Evolutionary conservation across 2,888 invertebrate genomes (phyloP), one percentile per base, ranked within the genome.

Genomic region (Ditula angustiorana): DNA sequence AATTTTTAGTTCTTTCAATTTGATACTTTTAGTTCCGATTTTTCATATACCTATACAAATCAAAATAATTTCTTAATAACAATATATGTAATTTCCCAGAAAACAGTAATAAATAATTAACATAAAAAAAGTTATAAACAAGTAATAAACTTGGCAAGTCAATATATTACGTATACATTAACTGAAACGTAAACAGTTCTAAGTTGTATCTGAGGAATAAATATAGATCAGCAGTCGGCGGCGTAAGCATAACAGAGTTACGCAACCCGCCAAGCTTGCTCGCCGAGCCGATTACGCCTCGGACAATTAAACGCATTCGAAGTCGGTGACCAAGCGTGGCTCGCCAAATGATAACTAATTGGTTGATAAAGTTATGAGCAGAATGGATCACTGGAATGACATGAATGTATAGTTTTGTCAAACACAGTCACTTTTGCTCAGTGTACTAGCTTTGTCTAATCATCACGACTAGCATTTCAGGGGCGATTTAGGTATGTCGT

Each of bases 221-320:
- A 64, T 47, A 58, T 63, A 58, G 63, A 63, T 52, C 52, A 53
- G 30, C 21, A 19, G 64, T 52, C 52, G 46, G 30, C 21, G 13
- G 64, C 64, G 64, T 59, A 64, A 64, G 10, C 47, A 59, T 37
- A n/a, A n/a, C n/a, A n/a, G n/a, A 2, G 64, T 64, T 64, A 47
- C 26, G 46, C 47, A 64, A 64, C 53, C 35, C 47, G 11, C 53
- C 57, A 16, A 63, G 57, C 50, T 52, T 63, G 57, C 44, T 44
- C 57, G 60, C 5, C 44, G 41, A 46, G 63, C 44, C 44, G 26
- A 53, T 63, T 52, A 52, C 58, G 41, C 24, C 10, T 23, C n/a
- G 28, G 26, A 16, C 33, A 44, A 46, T 46, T 58, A 64, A 41
- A 23, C 26, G 37, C 13, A 24, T 35, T 26, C 35, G 19, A 30